phyloP scores from a whole-genome alignment of 1,140 invertebrate genomes.

The Drosophila ficusphila region DNA sequence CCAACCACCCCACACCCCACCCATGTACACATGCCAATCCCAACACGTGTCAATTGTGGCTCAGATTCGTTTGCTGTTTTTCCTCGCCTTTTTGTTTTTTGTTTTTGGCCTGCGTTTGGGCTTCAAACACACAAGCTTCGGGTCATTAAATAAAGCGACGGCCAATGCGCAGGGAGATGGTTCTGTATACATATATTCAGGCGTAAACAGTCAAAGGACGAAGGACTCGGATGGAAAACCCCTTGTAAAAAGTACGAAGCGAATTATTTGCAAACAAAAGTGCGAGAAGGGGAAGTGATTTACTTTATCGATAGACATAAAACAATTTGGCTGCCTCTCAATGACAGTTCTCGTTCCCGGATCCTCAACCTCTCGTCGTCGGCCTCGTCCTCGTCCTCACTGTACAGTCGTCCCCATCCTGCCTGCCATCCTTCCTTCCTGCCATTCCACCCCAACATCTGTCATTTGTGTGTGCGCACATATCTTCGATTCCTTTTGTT shows the following conservation, averaged over 20 bases:
- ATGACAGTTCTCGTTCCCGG: slow-evolving; percentile 22
- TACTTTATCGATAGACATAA: slow-evolving; percentile 76
- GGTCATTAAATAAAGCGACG: slow-evolving; percentile 48
- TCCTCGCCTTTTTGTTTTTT: slow-evolving; percentile 7
- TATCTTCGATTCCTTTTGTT: slow-evolving; percentile 34
- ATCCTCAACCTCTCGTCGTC: neutral
- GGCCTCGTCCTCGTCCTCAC: neutral
- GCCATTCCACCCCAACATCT: slow-evolving; percentile 26
- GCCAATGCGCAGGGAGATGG: slow-evolving; percentile 11
- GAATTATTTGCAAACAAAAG: slow-evolving; percentile 61
- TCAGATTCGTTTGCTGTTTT: slow-evolving; percentile 19
- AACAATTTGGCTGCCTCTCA: slow-evolving; percentile 63
- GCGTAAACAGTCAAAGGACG: slow-evolving; percentile 28
- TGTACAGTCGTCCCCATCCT: neutral
- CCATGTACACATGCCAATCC: slow-evolving; percentile 32
- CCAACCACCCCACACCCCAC: neutral
- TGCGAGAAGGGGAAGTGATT: slow-evolving; percentile 62
- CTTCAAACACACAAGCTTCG: slow-evolving; percentile 43
- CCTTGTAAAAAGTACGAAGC: slow-evolving; percentile 54
- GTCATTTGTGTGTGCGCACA: slow-evolving; percentile 29
- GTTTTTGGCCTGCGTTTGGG: slow-evolving; percentile 25
- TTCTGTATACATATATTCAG: slow-evolving; percentile 1
- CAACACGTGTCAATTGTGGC: slow-evolving; percentile 55
- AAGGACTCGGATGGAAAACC: slow-evolving; percentile 23
- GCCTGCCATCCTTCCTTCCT: slow-evolving; percentile 7